phyloP scores from a whole-genome alignment of 2,888 invertebrate species.

The Imbricaverruca yamaguchii region DNA sequence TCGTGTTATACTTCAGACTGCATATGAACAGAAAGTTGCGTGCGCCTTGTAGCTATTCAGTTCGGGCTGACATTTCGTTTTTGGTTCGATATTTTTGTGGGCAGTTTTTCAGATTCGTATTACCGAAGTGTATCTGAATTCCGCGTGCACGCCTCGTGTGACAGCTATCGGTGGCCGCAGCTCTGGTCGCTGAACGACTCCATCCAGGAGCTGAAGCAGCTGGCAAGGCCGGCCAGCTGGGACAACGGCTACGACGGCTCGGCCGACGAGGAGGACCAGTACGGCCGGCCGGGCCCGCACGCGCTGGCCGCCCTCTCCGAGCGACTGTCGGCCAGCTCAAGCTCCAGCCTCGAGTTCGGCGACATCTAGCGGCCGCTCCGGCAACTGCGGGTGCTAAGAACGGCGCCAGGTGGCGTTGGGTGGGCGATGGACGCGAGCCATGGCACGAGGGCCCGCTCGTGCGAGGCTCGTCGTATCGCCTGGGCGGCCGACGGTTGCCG shows the following conservation, averaged over 20 bases:
- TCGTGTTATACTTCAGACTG: too few species aligned
- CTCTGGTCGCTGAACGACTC: conserved; percentile 87
- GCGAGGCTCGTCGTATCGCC: neutral
- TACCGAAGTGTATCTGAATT: too few species aligned
- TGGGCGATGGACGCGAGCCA: neutral
- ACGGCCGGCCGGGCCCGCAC: neutral
- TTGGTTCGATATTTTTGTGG: too few species aligned
- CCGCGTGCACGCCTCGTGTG: too few species aligned
- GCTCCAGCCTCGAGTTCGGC: conserved; percentile 10
- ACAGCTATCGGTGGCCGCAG: conserved; percentile 45
- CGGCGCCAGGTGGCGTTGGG: neutral
- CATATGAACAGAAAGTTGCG: too few species aligned
- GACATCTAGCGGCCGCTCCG: neutral
- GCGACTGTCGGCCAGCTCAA: neutral
- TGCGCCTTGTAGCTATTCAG: too few species aligned
- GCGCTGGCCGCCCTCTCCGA: neutral
- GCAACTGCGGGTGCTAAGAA: neutral
- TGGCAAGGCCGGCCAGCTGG: conserved; percentile 23
- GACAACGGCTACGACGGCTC: conserved; percentile 14
- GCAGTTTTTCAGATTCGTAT: too few species aligned
- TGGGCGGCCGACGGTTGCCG: too few species aligned
- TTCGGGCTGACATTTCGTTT: too few species aligned
- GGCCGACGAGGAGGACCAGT: conserved; percentile 1
- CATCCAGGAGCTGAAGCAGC: conserved; percentile 74
- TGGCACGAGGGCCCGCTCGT: too few species aligned